phyloP scores from a whole-genome alignment of 2,113 vertebrate genomes.

The Antennarius striatus region DNA sequence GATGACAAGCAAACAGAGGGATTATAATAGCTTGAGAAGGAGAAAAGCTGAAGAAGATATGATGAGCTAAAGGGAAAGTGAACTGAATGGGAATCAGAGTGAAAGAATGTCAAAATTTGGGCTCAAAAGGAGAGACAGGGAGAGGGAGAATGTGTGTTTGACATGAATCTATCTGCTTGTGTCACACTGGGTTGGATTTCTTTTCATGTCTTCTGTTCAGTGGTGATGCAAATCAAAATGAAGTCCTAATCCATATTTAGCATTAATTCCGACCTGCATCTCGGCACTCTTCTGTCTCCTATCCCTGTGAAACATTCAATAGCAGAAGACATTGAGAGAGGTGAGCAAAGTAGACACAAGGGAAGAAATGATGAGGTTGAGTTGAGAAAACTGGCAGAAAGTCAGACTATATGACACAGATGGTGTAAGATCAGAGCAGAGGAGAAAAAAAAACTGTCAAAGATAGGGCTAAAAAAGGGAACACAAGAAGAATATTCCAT shows the following conservation, averaged over 20 bases:
- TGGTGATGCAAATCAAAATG: slow-evolving; percentile 39
- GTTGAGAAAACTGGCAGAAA: slow-evolving; percentile 11
- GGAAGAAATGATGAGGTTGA: background rate
- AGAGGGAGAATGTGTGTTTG: slow-evolving; percentile 28
- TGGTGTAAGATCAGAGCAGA: slow-evolving; percentile 6
- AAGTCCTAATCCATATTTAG: slow-evolving; percentile 47
- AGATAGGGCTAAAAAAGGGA: slow-evolving; percentile 5
- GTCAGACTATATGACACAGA: slow-evolving; percentile 33
- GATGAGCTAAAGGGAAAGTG: slow-evolving; percentile 21
- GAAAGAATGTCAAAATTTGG: slow-evolving; percentile 26
- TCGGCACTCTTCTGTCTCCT: slow-evolving; percentile 38
- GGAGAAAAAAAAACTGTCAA: slow-evolving; percentile 3
- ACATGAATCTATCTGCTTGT: slow-evolving; percentile 52
- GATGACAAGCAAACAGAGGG: background rate
- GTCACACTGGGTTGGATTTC: slow-evolving; percentile 37
- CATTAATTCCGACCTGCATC: slow-evolving; percentile 40
- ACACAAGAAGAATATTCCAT: background rate
- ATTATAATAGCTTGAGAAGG: slow-evolving; percentile 3
- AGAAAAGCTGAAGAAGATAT: slow-evolving; percentile 13
- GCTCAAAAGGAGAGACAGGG: slow-evolving; percentile 9
- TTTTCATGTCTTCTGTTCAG: slow-evolving; percentile 44
- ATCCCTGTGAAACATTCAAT: slow-evolving; percentile 28
- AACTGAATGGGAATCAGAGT: slow-evolving; percentile 38
- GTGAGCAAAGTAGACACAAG: slow-evolving; percentile 17
- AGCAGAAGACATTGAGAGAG: slow-evolving; percentile 17